Percentiles rank a stretch among this genome's conserved stretches.
These are phyloP conservation scores for Lates calcarifer DNA, from an alignment of 2,113 vertebrate genomes.

Conservation along the genomic window DNA sequence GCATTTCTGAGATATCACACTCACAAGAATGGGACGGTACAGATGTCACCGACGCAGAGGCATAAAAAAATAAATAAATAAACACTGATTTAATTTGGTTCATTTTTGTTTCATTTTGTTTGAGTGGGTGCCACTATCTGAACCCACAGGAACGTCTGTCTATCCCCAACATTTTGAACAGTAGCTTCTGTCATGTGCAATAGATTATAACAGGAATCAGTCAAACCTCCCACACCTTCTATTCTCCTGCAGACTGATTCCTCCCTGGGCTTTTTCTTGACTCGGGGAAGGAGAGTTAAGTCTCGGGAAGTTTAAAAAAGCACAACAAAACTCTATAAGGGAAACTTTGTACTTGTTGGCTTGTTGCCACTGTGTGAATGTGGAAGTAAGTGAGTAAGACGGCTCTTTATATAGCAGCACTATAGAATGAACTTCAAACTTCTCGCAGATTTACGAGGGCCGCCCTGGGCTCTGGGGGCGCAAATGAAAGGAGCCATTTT, in stretches of 20 bases:
- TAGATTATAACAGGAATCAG: constrained; percentile 18
- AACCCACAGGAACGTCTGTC: not conserved
- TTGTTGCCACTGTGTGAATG: constrained; percentile 52
- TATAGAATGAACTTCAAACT: constrained; percentile 69
- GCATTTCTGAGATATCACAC: too few relatives aligned
- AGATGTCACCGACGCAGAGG: too few relatives aligned
- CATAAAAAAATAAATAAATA: too few relatives aligned
- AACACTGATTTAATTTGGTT: too few relatives aligned
- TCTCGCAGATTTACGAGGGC: constrained; percentile 67
- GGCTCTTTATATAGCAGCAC: constrained; percentile 63
- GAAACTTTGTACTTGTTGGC: constrained; percentile 62
- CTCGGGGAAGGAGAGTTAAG: constrained; percentile 22
- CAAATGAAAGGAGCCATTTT: constrained; percentile 75
- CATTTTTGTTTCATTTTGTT: not conserved
- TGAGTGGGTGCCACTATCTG: not conserved
- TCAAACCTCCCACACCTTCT: constrained; percentile 23
- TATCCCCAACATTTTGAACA: not conserved
- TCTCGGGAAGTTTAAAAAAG: constrained; percentile 57
- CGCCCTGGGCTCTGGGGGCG: constrained; percentile 44
- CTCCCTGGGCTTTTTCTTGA: constrained; percentile 23
- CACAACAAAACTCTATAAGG: constrained; percentile 42
- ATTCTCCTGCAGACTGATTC: constrained; percentile 10
- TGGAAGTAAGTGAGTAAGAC: constrained; percentile 53
- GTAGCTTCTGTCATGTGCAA: constrained; percentile 7
- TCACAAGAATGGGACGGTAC: too few relatives aligned